phyloP scores from a whole-genome alignment of 2,113 vertebrate species.

The Athene cunicularia region DNA sequence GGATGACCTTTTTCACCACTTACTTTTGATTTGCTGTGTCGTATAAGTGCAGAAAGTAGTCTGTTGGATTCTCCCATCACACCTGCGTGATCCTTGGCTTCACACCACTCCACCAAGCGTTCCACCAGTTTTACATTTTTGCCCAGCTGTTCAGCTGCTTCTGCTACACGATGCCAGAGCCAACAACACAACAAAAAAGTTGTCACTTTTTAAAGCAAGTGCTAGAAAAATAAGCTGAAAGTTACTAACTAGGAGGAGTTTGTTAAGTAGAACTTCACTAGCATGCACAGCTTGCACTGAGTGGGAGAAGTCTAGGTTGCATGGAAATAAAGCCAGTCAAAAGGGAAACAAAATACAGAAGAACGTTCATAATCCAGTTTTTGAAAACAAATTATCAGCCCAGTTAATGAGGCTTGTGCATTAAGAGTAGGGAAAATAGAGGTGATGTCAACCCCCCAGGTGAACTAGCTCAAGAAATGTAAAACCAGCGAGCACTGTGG shows the following conservation, averaged over 20 bases:
- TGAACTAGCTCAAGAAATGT: not conserved
- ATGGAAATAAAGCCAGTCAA: not conserved
- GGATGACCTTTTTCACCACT: not conserved
- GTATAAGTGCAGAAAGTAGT: conserved; percentile 94
- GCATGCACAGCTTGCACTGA: not conserved
- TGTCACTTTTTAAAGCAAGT: conserved; percentile 16
- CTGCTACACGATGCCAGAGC: conserved; percentile 73
- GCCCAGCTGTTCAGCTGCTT: conserved; percentile 95
- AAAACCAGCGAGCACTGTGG: not conserved
- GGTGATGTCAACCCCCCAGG: not conserved
- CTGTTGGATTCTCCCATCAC: conserved; percentile 99
- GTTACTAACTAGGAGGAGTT: not conserved
- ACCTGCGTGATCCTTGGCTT: conserved; percentile 97
- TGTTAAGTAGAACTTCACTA: not conserved
- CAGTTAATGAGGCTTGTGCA: not conserved
- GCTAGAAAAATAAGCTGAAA: conserved; percentile 26
- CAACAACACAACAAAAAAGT: conserved; percentile 58
- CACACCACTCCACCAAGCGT: conserved; percentile 96
- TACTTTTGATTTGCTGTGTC: conserved; percentile 99
- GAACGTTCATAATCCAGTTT: not conserved
- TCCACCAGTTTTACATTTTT: conserved; percentile 91
- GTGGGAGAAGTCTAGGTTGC: not conserved
- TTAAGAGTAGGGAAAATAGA: not conserved
- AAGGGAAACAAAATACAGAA: not conserved
- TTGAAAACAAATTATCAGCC: not conserved